Evolutionary conservation across 2,113 vertebrate genomes (phyloP), one percentile per base, ranked within the genome.

Genomic region (Ibidorhyncha struthersii): DNA sequence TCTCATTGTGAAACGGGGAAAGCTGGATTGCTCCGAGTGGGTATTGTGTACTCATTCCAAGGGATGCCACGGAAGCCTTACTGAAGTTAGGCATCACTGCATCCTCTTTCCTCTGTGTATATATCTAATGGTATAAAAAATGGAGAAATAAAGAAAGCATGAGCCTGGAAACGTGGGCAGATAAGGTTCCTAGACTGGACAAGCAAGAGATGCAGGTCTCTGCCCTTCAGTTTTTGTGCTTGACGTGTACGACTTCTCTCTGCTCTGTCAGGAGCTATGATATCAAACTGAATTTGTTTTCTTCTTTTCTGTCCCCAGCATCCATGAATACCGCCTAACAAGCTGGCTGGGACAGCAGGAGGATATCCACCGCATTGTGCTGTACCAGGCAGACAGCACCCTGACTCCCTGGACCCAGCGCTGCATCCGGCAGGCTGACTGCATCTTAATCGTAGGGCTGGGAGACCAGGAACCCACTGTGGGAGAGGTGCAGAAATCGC

Each of bases 261-360:
- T 41, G 0, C 34, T 41, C 25, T 52, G 9, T 9, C 18, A 38
- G 25, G 30, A 83, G 29, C 50, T 70, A 47, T 70, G 74, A 1
- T 55, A 1, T 6, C 21, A 61, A 76, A 2, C 20, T 38, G 15
- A 41, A 58, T 49, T 25, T 18, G 6, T 20, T 27, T 14, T 27
- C 12, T 26, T 4, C 13, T 59, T 52, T 26, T 65, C 2, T 71
- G 32, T 72, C 81, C 27, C 8, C 94, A 99, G 99, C 38, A 96
- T 99, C 91, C 99, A 99, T 0, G 99, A 99, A 95, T 99, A 99
- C 93, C 98, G 99, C 4, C 98, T 99, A 36, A 99, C 98, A 53
- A 99, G 99, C 94, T 99, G 99, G 99, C 97, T 99, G 74, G 99
- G 99, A 3, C 99, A 99, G 95, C 99, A 99, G 98, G 99, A 99